A percentile compares a stretch with the other conserved stretches of the same genome.
Evolutionary conservation across 2,797 vertebrate genomes (phyloP).

Genomic region (Melanotaenia maccullochi): DNA sequence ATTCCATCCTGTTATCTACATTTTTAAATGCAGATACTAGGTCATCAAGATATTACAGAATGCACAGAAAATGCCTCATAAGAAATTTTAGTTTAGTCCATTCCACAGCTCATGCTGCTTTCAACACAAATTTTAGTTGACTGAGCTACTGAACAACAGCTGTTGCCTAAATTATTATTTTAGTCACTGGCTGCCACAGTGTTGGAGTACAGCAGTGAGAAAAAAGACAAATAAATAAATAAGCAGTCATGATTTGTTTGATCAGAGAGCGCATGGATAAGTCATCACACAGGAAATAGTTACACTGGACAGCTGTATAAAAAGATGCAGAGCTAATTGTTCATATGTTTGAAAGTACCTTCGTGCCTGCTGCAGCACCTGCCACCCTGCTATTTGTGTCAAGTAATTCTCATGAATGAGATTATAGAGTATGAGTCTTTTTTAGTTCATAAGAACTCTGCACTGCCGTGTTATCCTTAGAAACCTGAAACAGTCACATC

Average conservation of each 20-base stretch:
- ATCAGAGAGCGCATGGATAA: conserved; percentile 35
- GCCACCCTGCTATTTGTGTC: conserved; percentile 6
- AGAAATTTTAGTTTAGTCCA: conserved; percentile 8
- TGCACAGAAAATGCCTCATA: not conserved
- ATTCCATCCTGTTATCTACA: not conserved
- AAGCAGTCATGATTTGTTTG: conserved; percentile 46
- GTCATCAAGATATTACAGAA: conserved; percentile 1
- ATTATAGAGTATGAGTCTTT: not conserved
- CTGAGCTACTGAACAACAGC: conserved; percentile 24
- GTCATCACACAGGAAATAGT: conserved; percentile 23
- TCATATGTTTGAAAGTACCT: conserved; percentile 13
- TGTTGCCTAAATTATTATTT: conserved; percentile 31
- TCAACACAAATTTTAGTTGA: conserved; percentile 19
- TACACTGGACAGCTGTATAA: conserved; percentile 29
- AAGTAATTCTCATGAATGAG: conserved; percentile 6
- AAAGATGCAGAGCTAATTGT: conserved; percentile 40
- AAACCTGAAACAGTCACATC: not conserved
- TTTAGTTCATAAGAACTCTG: conserved; percentile 1
- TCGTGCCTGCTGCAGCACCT: conserved; percentile 22
- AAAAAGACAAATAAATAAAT: conserved; percentile 55
- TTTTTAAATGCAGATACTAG: conserved; percentile 3
- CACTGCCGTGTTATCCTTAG: not conserved
- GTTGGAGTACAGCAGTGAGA: conserved; percentile 34
- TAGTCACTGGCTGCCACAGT: conserved; percentile 7
- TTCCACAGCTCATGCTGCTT: conserved; percentile 2